These are phyloP conservation scores for Ischnura elegans DNA, from an alignment of 2,888 invertebrate species.

Conservation along the genomic window DNA sequence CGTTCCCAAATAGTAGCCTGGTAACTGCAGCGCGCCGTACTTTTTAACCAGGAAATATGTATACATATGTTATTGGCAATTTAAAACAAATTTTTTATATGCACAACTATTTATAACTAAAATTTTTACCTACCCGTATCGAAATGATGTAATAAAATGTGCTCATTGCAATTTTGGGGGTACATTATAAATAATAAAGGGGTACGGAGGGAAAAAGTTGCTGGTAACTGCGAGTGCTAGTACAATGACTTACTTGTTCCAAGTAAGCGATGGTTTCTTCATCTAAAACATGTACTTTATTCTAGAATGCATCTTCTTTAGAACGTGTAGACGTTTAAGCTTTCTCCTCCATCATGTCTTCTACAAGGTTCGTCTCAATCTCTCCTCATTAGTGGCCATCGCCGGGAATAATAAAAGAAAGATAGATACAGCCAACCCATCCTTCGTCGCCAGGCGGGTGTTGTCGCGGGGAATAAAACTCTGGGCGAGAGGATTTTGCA, in stretches of 20 bases:
- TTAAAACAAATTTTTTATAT: too few species aligned
- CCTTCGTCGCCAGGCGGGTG: not conserved
- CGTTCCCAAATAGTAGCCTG: too few species aligned
- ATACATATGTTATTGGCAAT: too few species aligned
- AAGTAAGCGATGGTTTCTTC: not conserved
- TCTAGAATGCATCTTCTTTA: not conserved
- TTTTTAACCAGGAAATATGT: too few species aligned
- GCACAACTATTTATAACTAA: too few species aligned
- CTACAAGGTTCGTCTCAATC: not conserved
- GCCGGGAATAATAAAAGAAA: not conserved
- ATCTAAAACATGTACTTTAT: not conserved
- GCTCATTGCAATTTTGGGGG: too few species aligned
- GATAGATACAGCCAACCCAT: not conserved
- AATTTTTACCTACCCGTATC: too few species aligned
- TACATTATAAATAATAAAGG: too few species aligned
- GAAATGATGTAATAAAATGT: too few species aligned
- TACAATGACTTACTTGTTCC: not conserved
- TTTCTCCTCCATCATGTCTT: not conserved
- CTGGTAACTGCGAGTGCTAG: too few species aligned
- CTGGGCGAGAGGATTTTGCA: not conserved
- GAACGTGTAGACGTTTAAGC: not conserved
- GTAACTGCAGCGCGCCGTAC: too few species aligned
- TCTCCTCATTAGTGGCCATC: constrained; percentile 1
- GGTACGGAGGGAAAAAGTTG: too few species aligned
- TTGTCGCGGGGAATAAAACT: not conserved